Evolutionary conservation across 1,140 invertebrate genomes (phyloP).

Genomic region (Antheraea mylitta): DNA sequence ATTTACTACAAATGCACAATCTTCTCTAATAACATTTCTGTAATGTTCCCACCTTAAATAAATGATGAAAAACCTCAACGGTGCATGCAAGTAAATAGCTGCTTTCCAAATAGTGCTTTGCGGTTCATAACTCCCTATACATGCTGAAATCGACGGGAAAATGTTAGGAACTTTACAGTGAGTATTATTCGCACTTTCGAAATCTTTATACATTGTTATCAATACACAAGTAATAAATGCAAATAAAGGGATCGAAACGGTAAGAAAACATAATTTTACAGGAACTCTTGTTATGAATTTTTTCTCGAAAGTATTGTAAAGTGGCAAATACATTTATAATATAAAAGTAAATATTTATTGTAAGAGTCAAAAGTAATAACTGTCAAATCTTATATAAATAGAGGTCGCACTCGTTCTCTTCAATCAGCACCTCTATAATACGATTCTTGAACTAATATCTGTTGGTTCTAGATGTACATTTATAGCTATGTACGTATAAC

Average conservation of each 20-base stretch:
- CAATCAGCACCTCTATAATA: too few species aligned
- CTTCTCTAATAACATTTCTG: conserved; percentile 74
- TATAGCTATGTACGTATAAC: too few species aligned
- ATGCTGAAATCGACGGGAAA: conserved; percentile 95
- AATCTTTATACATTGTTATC: conserved; percentile 90
- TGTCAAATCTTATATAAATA: too few species aligned
- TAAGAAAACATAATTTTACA: conserved; percentile 83
- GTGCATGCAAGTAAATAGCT: conserved; percentile 90
- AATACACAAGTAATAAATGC: conserved; percentile 85
- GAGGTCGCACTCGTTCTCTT: too few species aligned
- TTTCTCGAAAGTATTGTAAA: conserved; percentile 60
- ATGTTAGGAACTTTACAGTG: conserved; percentile 94
- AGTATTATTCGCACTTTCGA: conserved; percentile 89
- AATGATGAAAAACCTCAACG: conserved; percentile 83
- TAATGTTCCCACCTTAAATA: conserved; percentile 83
- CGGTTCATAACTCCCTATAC: conserved; percentile 94
- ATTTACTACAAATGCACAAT: conserved; percentile 66
- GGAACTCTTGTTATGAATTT: conserved; percentile 72
- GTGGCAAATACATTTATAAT: conserved; percentile 68
- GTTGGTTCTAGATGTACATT: too few species aligned
- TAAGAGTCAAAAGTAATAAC: background rate
- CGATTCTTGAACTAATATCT: too few species aligned
- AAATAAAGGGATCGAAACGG: conserved; percentile 86
- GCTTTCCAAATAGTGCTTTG: conserved; percentile 93
- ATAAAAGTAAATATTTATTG: background rate